Percentiles rank a stretch among this genome's conserved stretches.
phyloP scores from a whole-genome alignment of 2,113 vertebrate genomes.

The Tragulus kanchil region DNA sequence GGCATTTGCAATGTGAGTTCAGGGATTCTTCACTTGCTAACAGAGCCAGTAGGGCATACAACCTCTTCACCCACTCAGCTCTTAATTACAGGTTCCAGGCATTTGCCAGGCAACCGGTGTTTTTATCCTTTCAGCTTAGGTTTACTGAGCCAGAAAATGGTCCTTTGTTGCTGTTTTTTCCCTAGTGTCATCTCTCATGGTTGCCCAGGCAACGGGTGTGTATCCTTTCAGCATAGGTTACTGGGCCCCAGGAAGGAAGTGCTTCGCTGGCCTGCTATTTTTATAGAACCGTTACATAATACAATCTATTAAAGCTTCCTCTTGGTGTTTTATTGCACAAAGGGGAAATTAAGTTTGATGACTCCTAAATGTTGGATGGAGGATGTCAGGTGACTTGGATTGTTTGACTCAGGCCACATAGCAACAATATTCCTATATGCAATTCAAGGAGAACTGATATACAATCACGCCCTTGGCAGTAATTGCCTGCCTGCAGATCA shows the following conservation, averaged over 20 bases:
- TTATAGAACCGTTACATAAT: constrained; percentile 92
- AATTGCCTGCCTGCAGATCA: constrained; percentile 77
- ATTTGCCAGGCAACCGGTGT: no score
- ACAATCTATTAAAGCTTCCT: constrained; percentile 91
- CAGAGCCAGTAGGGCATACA: no score
- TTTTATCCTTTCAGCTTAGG: no score
- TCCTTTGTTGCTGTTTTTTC: constrained; percentile 89
- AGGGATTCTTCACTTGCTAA: neutral
- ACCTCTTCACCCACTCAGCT: neutral
- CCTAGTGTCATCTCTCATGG: constrained; percentile 92
- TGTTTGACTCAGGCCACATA: constrained; percentile 82
- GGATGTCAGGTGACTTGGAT: constrained; percentile 91
- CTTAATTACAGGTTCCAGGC: no score
- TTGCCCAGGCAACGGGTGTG: constrained; percentile 88
- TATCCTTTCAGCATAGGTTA: constrained; percentile 91
- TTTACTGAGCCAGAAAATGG: constrained; percentile 90
- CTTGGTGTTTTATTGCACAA: constrained; percentile 91
- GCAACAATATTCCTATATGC: constrained; percentile 87
- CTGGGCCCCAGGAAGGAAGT: constrained; percentile 93
- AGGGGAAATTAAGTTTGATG: constrained; percentile 95
- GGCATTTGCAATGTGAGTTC: neutral
- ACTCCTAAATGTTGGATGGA: constrained; percentile 90
- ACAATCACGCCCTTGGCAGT: constrained; percentile 80
- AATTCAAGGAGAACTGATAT: constrained; percentile 84
- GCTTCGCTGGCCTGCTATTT: constrained; percentile 90